Percentiles rank a stretch among this genome's conserved stretches.
These are phyloP conservation scores for Alexandromys fortis DNA, from an alignment of 2,113 vertebrate genomes.

Conservation along the genomic window DNA sequence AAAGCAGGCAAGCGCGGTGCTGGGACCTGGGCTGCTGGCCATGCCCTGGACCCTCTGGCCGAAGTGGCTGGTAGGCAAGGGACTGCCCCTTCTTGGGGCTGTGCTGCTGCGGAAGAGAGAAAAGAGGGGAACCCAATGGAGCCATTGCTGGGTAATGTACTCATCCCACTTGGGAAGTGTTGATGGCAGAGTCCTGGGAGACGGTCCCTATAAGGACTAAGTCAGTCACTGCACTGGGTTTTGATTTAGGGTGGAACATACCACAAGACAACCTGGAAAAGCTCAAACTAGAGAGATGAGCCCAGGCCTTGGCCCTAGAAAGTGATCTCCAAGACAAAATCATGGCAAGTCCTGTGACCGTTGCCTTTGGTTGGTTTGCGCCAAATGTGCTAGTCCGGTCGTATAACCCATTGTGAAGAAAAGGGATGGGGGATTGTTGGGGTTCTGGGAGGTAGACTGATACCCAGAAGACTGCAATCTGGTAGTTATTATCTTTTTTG, in stretches of 20 bases:
- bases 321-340: neutral
- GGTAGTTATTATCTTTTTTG: neutral
- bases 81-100: conserved; percentile 81
- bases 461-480: neutral
- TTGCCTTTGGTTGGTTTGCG: neutral
- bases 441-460: neutral
- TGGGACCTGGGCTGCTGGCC: neutral
- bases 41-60: conserved; percentile 82
- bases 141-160: conserved; percentile 78
- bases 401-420: neutral
- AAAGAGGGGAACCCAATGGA: conserved; percentile 72
- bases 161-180: neutral
- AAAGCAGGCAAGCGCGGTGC: neutral
- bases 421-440: neutral
- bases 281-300: neutral
- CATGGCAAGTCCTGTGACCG: neutral
- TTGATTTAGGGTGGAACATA: neutral
- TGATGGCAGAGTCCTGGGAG: neutral
- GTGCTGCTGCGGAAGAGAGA: conserved; percentile 79
- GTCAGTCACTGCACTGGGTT: neutral
- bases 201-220: neutral
- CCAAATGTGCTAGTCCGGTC: neutral
- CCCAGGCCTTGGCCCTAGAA: neutral
- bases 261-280: neutral
- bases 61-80: conserved; percentile 61